Evolutionary conservation across 1,140 invertebrate species (phyloP).

Genomic region (Cotesia vestalis): DNA sequence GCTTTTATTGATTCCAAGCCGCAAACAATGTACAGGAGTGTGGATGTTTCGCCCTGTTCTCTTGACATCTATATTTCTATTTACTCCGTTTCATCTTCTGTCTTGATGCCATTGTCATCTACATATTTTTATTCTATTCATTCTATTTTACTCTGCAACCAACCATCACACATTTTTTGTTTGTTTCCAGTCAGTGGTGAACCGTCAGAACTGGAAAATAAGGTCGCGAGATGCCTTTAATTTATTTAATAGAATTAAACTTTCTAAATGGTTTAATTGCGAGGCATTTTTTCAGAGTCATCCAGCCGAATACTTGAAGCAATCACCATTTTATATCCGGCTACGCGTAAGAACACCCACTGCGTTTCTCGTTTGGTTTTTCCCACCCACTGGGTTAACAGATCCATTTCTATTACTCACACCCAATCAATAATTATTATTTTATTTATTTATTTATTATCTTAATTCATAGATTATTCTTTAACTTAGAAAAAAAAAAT

Average conservation of each 20-base stretch:
- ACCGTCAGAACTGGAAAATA: too few relatives aligned
- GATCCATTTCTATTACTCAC: not conserved
- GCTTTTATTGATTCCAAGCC: conserved; percentile 68
- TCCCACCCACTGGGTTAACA: conserved; percentile 20
- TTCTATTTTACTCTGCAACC: conserved; percentile 17
- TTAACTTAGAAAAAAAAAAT: not conserved
- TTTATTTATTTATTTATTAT: not conserved
- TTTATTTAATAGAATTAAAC: too few relatives aligned
- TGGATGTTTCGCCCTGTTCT: conserved; percentile 63
- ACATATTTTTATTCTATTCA: conserved; percentile 18
- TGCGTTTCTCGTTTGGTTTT: conserved; percentile 40
- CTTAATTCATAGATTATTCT: too few relatives aligned
- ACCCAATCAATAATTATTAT: not conserved
- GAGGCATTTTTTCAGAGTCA: conserved; percentile 35
- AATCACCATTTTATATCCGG: conserved; percentile 51
- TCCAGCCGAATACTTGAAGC: conserved; percentile 46
- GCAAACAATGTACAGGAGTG: conserved; percentile 67
- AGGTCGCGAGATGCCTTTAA: too few relatives aligned
- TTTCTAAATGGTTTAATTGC: not conserved
- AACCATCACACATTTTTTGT: not conserved
- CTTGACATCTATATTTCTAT: conserved; percentile 33
- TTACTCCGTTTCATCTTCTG: conserved; percentile 33
- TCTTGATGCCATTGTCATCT: conserved; percentile 19
- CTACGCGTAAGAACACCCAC: conserved; percentile 47
- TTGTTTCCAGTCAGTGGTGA: too few relatives aligned